Conservation (phyloP, 2,113 vertebrate genomes). For the Osmerus eperlanus region DNA sequence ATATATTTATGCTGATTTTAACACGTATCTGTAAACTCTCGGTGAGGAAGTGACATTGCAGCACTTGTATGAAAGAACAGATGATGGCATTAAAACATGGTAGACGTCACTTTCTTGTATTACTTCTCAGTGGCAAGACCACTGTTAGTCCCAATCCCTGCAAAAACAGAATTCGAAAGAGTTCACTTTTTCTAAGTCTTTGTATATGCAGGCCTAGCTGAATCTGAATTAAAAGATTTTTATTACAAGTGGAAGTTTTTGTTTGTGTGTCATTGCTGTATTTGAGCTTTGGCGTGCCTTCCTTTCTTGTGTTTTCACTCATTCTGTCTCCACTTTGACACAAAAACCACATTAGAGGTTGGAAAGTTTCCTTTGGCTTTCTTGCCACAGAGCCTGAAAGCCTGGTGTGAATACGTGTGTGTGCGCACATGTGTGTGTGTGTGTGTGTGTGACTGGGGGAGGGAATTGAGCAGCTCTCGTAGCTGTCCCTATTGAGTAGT, state of each 20-base stretch:
- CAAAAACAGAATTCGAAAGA: constrained; percentile 59
- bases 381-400: too few relatives aligned
- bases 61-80: constrained; percentile 35
- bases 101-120: constrained; percentile 39
- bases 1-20: constrained; percentile 14
- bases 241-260: constrained; percentile 50
- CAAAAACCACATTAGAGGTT: too few relatives aligned
- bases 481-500: constrained; percentile 49
- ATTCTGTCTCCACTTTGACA: too few relatives aligned
- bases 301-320: too few relatives aligned
- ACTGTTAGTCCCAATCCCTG: constrained; percentile 29
- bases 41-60: constrained; percentile 34
- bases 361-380: too few relatives aligned
- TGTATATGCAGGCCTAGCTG: constrained; percentile 63
- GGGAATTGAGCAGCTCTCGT: constrained; percentile 33
- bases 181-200: constrained; percentile 71
- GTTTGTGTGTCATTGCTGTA: background rate
- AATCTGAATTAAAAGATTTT: constrained; percentile 58
- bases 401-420: constrained; percentile 1
- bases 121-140: background rate
- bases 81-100: constrained; percentile 14
- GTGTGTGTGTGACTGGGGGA: constrained; percentile 10
- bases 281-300: background rate
- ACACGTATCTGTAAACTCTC: too few relatives aligned
- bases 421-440: constrained; percentile 24